Conservation (phyloP, 2,113 vertebrate genomes). For the Tachuris rubrigastra region DNA sequence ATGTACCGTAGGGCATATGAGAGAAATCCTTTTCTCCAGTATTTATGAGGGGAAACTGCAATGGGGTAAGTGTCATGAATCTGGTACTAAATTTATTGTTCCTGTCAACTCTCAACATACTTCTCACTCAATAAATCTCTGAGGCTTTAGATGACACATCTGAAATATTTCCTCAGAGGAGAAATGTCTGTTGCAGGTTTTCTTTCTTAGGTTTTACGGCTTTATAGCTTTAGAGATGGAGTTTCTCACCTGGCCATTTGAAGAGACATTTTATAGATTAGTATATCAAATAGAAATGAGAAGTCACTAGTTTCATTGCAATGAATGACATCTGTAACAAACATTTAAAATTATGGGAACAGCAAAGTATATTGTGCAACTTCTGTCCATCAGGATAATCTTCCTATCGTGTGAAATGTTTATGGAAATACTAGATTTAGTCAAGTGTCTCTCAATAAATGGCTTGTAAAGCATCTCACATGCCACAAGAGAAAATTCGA, state of each 20-base stretch:
- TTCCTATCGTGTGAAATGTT: not conserved
- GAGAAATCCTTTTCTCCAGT: constrained; percentile 28
- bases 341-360: not conserved
- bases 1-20: constrained; percentile 1
- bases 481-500: not conserved
- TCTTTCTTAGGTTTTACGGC: not conserved
- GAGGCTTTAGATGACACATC: constrained; percentile 19
- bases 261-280: not conserved
- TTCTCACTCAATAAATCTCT: constrained; percentile 57
- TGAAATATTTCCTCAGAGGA: constrained; percentile 28
- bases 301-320: not conserved
- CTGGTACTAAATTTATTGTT: constrained; percentile 41
- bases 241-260: not conserved
- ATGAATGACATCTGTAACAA: not conserved
- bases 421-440: not conserved
- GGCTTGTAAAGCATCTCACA: not conserved
- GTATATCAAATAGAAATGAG: not conserved
- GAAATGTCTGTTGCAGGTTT: constrained; percentile 16
- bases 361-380: not conserved
- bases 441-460: not conserved
- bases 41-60: constrained; percentile 46
- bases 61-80: constrained; percentile 44
- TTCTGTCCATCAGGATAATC: not conserved
- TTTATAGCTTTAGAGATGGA: not conserved
- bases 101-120: constrained; percentile 33